phyloP scores from a whole-genome alignment of 2,888 invertebrate species.

The Amaurobius ferox region DNA sequence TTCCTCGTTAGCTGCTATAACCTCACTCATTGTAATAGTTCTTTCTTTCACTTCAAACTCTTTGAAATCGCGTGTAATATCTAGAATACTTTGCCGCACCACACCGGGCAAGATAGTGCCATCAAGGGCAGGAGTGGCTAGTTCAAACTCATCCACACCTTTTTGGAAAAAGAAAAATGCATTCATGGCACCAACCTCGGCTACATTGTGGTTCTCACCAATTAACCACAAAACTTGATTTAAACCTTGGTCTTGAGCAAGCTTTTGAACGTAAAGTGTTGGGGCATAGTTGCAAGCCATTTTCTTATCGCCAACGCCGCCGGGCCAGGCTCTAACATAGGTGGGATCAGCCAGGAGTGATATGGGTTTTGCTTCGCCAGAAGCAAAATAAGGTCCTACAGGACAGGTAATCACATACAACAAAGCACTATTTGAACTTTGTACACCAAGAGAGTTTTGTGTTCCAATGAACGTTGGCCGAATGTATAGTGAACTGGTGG shows the following conservation, averaged over 20 bases:
- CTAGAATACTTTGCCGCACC: slow-evolving; percentile 90
- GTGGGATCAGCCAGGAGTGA: slow-evolving; percentile 94
- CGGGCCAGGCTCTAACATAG: slow-evolving; percentile 87
- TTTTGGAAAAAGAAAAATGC: slow-evolving; percentile 90
- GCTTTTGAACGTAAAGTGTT: slow-evolving; percentile 79
- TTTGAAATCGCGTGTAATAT: slow-evolving; percentile 85
- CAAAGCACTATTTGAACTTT: slow-evolving; percentile 89
- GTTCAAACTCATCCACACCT: slow-evolving; percentile 93
- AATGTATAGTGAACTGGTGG: slow-evolving; percentile 93
- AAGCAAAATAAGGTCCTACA: slow-evolving; percentile 93
- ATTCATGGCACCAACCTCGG: slow-evolving; percentile 99
- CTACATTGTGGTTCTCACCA: slow-evolving; percentile 93
- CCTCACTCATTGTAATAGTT: slow-evolving; percentile 88
- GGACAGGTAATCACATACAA: slow-evolving; percentile 94
- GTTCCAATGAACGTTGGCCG: slow-evolving; percentile 97
- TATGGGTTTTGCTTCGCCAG: slow-evolving; percentile 83
- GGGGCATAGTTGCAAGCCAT: slow-evolving; percentile 88
- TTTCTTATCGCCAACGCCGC: slow-evolving; percentile 94
- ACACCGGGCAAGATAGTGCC: slow-evolving; percentile 97
- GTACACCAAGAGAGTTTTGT: slow-evolving; percentile 91
- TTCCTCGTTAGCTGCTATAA: slow-evolving; percentile 86
- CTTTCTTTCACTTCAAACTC: slow-evolving; percentile 86
- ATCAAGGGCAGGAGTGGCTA: slow-evolving; percentile 93
- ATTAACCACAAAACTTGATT: slow-evolving; percentile 98
- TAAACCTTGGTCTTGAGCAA: slow-evolving; percentile 88